phyloP scores from a whole-genome alignment of 2,888 invertebrate species.

The Drosophila maculinotata region DNA sequence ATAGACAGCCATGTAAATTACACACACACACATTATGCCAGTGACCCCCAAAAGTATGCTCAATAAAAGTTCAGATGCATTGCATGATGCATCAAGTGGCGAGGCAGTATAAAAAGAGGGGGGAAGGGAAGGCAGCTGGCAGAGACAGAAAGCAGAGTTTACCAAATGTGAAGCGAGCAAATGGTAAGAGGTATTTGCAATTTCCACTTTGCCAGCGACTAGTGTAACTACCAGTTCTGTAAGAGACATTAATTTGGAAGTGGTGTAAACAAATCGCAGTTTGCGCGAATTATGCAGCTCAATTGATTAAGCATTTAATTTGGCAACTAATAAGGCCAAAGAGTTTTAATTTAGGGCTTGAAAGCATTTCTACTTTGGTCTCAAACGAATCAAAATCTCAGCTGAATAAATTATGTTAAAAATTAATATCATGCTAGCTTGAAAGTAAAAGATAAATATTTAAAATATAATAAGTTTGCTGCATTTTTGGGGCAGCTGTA shows the following conservation, averaged over 20 bases:
- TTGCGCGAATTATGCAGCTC: background rate
- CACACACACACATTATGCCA: slow-evolving; percentile 41
- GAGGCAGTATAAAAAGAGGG: background rate
- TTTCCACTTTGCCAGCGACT: slow-evolving; percentile 20
- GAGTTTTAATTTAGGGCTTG: too few relatives aligned
- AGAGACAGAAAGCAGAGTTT: background rate
- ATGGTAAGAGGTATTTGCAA: slow-evolving; percentile 33
- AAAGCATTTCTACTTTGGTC: too few relatives aligned
- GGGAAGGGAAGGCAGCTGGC: background rate
- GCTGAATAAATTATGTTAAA: too few relatives aligned
- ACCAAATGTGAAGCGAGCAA: background rate
- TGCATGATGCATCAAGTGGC: slow-evolving; percentile 44
- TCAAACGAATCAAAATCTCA: too few relatives aligned
- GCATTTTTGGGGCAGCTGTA: too few relatives aligned
- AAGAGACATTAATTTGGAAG: background rate
- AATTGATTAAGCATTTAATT: background rate
- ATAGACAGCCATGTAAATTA: slow-evolving; percentile 56
- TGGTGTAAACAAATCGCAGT: background rate
- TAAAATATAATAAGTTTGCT: too few relatives aligned
- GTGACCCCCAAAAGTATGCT: slow-evolving; percentile 44
- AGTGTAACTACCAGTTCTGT: slow-evolving; percentile 1
- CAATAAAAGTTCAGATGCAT: slow-evolving; percentile 42
- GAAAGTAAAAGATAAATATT: too few relatives aligned
- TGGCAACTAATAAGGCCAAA: background rate
- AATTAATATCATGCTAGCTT: too few relatives aligned